Evolutionary conservation across 2,113 vertebrate species (phyloP).

Genomic region (Procavia capensis): DNA sequence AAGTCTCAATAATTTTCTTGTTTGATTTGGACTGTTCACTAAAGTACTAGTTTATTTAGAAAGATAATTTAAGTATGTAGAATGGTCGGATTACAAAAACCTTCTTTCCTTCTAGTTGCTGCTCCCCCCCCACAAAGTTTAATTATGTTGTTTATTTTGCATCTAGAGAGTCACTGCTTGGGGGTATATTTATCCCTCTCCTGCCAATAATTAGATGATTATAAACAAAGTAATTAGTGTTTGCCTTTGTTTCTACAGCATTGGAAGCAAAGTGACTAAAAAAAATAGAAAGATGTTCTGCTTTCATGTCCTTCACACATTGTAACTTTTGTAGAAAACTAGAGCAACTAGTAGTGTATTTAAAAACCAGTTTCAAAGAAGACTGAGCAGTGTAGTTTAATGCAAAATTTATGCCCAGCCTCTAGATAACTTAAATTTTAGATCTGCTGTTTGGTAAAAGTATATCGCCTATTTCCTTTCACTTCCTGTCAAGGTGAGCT

Average conservation of each 20-base stretch:
- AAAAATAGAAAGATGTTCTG: conserved; percentile 36
- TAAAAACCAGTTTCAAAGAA: conserved; percentile 48
- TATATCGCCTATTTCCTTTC: background rate
- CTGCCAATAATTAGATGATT: conserved; percentile 70
- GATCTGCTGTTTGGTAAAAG: background rate
- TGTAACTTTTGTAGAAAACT: conserved; percentile 53
- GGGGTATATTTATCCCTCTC: conserved; percentile 54
- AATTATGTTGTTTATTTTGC: conserved; percentile 61
- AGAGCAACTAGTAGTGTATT: conserved; percentile 36
- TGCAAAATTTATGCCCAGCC: background rate
- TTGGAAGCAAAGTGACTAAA: conserved; percentile 53
- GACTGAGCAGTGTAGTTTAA: background rate
- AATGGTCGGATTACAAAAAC: background rate
- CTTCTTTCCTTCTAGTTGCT: conserved; percentile 51
- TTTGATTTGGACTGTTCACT: conserved; percentile 64
- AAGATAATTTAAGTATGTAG: conserved; percentile 56
- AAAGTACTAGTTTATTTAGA: conserved; percentile 55
- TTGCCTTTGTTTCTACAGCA: conserved; percentile 65
- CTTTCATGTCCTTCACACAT: conserved; percentile 40
- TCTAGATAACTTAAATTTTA: conserved; percentile 23
- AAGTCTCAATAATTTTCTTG: conserved; percentile 53
- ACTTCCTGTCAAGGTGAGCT: background rate
- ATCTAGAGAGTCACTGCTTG: conserved; percentile 65
- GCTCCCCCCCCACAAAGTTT: conserved; percentile 38
- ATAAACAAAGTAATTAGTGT: conserved; percentile 76